A percentile compares a stretch with the other conserved stretches of the same genome.
These are phyloP conservation scores for Falco novaeseelandiae DNA, from an alignment of 2,797 vertebrate species.

Conservation along the genomic window DNA sequence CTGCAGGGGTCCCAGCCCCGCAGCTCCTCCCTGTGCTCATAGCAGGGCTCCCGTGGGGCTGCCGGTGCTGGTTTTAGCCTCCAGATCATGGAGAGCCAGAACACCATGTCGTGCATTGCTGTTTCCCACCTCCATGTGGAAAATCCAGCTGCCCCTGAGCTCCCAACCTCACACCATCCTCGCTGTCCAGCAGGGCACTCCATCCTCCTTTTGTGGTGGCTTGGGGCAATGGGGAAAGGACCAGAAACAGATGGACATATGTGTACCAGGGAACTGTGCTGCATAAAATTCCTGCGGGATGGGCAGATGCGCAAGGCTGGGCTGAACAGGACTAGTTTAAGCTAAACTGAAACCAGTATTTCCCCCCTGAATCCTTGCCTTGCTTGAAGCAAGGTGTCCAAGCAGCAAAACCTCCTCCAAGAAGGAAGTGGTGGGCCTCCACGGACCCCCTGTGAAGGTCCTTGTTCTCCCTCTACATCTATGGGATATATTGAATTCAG, in stretches of 20 bases:
- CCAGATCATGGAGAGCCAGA: accelerated
- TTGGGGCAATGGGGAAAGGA: not conserved
- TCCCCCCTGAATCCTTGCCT: not conserved
- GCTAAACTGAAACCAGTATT: not conserved
- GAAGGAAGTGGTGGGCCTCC: not conserved
- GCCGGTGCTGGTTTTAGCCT: not conserved
- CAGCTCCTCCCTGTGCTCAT: not conserved
- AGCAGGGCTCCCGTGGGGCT: not conserved
- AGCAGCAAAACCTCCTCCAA: not conserved
- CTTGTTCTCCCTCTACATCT: not conserved
- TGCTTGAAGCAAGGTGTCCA: not conserved
- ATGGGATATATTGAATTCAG: not conserved
- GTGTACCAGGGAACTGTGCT: not conserved
- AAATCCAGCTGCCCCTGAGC: not conserved
- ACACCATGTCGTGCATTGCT: accelerated
- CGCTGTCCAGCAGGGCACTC: not conserved
- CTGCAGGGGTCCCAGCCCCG: accelerated
- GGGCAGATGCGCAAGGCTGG: not conserved
- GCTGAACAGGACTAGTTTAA: not conserved
- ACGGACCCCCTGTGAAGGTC: not conserved
- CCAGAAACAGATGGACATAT: not conserved
- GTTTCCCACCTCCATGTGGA: accelerated
- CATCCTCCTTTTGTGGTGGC: not conserved
- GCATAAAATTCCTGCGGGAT: not conserved
- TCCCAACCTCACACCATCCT: not conserved